phyloP scores from a whole-genome alignment of 2,113 vertebrate genomes.

The Macaca mulatta region DNA sequence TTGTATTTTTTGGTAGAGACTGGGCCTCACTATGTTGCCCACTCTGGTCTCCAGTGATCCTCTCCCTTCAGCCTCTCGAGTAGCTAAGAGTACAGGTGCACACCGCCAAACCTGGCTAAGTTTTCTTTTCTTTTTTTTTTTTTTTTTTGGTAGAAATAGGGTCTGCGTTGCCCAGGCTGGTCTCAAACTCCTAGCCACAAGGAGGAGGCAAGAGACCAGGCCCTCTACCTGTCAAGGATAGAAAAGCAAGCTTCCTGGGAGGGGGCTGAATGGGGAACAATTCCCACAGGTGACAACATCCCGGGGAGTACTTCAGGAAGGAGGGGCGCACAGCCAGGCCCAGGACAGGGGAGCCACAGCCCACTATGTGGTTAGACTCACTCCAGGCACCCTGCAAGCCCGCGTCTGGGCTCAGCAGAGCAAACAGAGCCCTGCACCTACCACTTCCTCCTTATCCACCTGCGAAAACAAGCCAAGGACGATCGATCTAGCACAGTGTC shows the following conservation, averaged over 20 bases:
- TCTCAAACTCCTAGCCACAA: background rate
- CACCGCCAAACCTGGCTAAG: too few species aligned
- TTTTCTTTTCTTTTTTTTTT: too few species aligned
- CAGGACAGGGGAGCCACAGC: background rate
- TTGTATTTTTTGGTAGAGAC: too few species aligned
- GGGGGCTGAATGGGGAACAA: too few species aligned
- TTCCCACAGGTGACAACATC: background rate
- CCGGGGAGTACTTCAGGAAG: background rate
- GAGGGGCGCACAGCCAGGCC: background rate
- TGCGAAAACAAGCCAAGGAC: background rate
- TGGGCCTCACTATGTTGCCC: too few species aligned
- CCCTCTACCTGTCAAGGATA: background rate
- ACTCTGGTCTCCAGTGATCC: too few species aligned
- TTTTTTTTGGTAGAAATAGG: too few species aligned
- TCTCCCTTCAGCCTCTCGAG: too few species aligned
- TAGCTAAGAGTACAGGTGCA: too few species aligned
- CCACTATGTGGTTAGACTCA: background rate
- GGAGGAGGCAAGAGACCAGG: background rate
- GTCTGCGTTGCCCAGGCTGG: too few species aligned
- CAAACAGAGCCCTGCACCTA: rapidly evolving
- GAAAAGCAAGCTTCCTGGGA: background rate
- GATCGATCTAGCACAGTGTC: background rate
- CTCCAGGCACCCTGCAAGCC: background rate
- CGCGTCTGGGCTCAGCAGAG: background rate
- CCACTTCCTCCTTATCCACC: too few species aligned